phyloP scores from a whole-genome alignment of 2,113 vertebrate genomes.

The Ictalurus furcatus region DNA sequence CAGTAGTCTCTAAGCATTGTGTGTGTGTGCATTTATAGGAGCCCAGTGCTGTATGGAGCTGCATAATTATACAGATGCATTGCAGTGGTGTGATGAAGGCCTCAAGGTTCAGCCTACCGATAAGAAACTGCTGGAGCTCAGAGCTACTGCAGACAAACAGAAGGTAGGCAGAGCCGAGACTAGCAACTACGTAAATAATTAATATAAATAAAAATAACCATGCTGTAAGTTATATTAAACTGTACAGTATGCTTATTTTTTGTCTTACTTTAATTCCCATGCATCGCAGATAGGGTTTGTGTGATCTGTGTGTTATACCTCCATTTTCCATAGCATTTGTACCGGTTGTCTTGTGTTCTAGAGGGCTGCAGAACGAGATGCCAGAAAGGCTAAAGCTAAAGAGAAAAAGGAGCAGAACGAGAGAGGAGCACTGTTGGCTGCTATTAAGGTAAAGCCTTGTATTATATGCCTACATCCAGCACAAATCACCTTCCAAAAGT shows the following conservation, averaged over 20 bases:
- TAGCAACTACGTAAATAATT: background rate
- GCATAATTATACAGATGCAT: conserved; percentile 77
- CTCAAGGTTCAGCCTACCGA: conserved; percentile 79
- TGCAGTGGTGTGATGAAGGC: conserved; percentile 92
- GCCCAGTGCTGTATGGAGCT: conserved; percentile 87
- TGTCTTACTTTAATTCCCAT: background rate
- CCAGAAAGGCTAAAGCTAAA: conserved; percentile 80
- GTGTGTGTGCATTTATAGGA: conserved; percentile 69
- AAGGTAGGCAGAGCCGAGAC: conserved; percentile 48
- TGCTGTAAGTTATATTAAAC: background rate
- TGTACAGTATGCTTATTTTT: background rate
- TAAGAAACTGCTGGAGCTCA: conserved; percentile 83
- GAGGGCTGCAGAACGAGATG: conserved; percentile 83
- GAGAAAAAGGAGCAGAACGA: conserved; percentile 75
- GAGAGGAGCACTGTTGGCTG: conserved; percentile 76
- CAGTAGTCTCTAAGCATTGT: background rate
- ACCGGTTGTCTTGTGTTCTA: conserved; percentile 52
- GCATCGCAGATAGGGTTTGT: background rate
- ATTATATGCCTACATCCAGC: background rate
- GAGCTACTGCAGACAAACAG: conserved; percentile 83
- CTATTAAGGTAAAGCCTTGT: conserved; percentile 78
- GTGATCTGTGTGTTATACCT: background rate
- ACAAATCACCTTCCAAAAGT: background rate
- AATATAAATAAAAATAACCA: background rate
- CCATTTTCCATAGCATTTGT: background rate